Base-by-base conservation (phyloP, 2,113 vertebrate genomes). In the Odocoileus hemionus region DNA sequence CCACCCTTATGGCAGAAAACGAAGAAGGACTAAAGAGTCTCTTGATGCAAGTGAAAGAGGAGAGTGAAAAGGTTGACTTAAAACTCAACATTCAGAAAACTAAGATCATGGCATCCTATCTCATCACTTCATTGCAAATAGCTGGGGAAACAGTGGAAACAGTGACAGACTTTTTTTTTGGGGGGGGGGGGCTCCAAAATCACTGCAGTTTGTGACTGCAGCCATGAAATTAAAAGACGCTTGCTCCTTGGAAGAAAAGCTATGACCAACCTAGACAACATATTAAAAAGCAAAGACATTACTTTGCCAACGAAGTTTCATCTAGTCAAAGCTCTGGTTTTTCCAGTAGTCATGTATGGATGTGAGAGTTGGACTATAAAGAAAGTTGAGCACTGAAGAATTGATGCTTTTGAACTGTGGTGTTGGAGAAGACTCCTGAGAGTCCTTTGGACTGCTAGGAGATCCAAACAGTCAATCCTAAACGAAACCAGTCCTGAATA, bases 221-320 rank as follows among this genome's bases (percentile, higher is more conserved):
- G 19, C 4, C 64, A 36, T 70, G 64, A 70, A 70, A 36, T 70
- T 70, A 70, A 70, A 70, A 70, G 64, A 36, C 5, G 0, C 36
- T 36, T 70, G 4, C 64, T 70, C 64, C n/a, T 70, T 70, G n/a
- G 64, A 70, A 70, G n/a, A 36, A 23, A 70, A 70, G n/a, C n/a
- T 70, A 12, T 70, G 64, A 70, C 19, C 19, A 70, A 70, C 19
- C n/a, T 70, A 70, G 64, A 36, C n/a, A 70, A 36, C n/a, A 36
- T 21, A 36, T 70, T 70, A 23, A 70, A 70, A 70, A 70, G n/a
- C n/a, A 70, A n/a, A 70, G 64, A 70, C 19, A 36, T 36, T 21
- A 36, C 64, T 70, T 54, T 70, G 64, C 9, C 1, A 0, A 70
- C n/a, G 36, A 70, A 70, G 19, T 9, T 23, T 19, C 0, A 0